Base-by-base conservation (phyloP, 2,888 invertebrate species). In the Pterobdella sp. region DNA sequence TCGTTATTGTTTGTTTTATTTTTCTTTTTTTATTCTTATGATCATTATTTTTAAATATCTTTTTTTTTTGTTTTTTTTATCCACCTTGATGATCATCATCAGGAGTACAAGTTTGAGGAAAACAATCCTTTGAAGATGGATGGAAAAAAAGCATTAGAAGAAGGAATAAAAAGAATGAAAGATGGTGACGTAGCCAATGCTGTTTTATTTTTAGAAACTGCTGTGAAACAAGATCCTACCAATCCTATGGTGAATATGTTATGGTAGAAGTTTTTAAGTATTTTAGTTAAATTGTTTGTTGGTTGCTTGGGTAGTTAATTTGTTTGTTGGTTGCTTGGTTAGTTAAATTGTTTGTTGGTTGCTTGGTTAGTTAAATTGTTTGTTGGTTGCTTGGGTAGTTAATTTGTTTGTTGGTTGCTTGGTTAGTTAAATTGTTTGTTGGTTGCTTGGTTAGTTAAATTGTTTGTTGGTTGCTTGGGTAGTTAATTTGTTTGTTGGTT, bases 141-240 rank as follows among this genome's bases (percentile, higher is more conserved):
- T 63, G 81, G 81, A 73, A 80, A 79, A 0, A 89, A 91, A 85
- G 91, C 94, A 0, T 87, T 95, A 75, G 90, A 90, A 82, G 90
- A 91, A 79, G 96, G 95, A 0, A 89, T 93, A 81, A 88, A 89
- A 79, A 89, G 90, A 81, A 84, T 96, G 77, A 88, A 88, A 79
- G 88, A 88, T 78, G 95, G 95, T 14, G 96, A 97, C 84, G 88
- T 97, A 77, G 93, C 96, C 37, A 92, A 93, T 78, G 97, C 98
- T 26, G 94, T 95, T 0, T 85, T 97, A 35, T 91, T 94, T 80
- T 97, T 98, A 85, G 98, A 98, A 85, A 93, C 93, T 70, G 95
- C 96, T 14, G 93, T 63, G 14, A 65, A 71, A 31, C 72, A 71
- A 49, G 71, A 74, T 32, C 74, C 65, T 26, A 64, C n/a, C 32